Base-by-base conservation (phyloP, 2,113 vertebrate genomes). In the Prolemur simus region DNA sequence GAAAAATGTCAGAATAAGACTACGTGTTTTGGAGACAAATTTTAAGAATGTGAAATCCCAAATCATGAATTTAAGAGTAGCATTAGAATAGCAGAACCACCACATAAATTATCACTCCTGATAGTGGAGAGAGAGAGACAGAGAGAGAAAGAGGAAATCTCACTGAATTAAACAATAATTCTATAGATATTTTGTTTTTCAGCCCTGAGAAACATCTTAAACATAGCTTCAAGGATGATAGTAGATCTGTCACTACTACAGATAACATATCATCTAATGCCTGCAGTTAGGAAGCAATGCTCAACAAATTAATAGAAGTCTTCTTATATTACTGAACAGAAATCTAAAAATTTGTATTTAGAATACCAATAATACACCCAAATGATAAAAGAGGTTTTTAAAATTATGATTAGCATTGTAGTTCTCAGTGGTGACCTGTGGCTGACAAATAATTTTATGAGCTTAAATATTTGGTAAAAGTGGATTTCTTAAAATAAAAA, bases 371-470 rank as follows among this genome's bases (percentile, higher is more conserved):
- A 87, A 87, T 56, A 96, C 96, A 63, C 13, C 2, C n/a, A 45
- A 66, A 64, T 63, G 5, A 91, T 54, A 42, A 21, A 64, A 63
- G 8, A 80, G 23, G 15, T 25, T 42, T 92, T 85, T 60, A 42
- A 14, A 73, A 47, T 76, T 77, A n/a, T 25, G 85, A 92, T 76
- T 54, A n/a, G 11, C 66, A 3, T 39, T 71, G 11, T 34, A 54
- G 4, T 58, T 71, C 39, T 89, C 13, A 73, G 7, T 45, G 66
- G 23, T 69, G 14, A 89, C 69, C 27, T 73, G 2, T 64, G 20
- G 29, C 32, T 69, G 25, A 94, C 37, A 88, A 37, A 71, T 97
- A 73, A 73, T 78, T 93, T 77, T n/a, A 94, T 87, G 60, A 69
- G 21, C 8, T 82, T 96, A 29, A 37, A 14, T 82, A 34, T 45